phyloP scores from a whole-genome alignment of 1,140 invertebrate genomes.

The Gonioctena quinquepunctata region DNA sequence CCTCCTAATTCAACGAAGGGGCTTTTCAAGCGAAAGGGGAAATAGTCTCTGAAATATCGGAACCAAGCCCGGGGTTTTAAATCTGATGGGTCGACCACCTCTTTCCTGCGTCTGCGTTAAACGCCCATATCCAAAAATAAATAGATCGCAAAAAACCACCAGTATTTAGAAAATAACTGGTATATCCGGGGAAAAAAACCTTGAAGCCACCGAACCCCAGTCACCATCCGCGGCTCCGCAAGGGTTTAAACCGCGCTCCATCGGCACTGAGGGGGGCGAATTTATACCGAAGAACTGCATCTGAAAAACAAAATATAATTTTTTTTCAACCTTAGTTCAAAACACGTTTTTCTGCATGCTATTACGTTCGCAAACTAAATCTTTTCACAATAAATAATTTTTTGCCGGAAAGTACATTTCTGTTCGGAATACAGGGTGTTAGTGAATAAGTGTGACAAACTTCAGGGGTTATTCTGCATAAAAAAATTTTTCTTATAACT shows the following conservation, averaged over 20 bases:
- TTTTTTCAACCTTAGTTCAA: too few relatives aligned
- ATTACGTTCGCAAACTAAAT: too few relatives aligned
- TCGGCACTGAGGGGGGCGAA: conserved; percentile 81
- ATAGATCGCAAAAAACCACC: conserved; percentile 65
- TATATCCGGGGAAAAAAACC: conserved; percentile 57
- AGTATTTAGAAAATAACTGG: conserved; percentile 59
- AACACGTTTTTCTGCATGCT: too few relatives aligned
- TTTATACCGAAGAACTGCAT: conserved; percentile 56
- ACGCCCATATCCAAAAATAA: conserved; percentile 64
- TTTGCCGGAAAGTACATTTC: too few relatives aligned
- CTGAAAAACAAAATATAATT: too few relatives aligned
- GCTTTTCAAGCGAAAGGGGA: conserved; percentile 84
- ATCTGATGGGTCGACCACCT: conserved; percentile 54
- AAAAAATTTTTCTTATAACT: too few relatives aligned
- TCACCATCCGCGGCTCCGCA: conserved; percentile 67
- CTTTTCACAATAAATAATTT: too few relatives aligned
- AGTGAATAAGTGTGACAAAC: too few relatives aligned
- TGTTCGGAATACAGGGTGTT: too few relatives aligned
- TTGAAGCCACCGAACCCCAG: conserved; percentile 67
- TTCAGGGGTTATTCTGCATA: too few relatives aligned
- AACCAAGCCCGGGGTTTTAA: conserved; percentile 72
- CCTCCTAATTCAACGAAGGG: conserved; percentile 73
- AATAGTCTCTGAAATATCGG: conserved; percentile 79
- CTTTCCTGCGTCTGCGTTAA: conserved; percentile 32
- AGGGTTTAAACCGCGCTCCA: conserved; percentile 80